phyloP scores from a whole-genome alignment of 2,113 vertebrate genomes.

The Guaruba guarouba region DNA sequence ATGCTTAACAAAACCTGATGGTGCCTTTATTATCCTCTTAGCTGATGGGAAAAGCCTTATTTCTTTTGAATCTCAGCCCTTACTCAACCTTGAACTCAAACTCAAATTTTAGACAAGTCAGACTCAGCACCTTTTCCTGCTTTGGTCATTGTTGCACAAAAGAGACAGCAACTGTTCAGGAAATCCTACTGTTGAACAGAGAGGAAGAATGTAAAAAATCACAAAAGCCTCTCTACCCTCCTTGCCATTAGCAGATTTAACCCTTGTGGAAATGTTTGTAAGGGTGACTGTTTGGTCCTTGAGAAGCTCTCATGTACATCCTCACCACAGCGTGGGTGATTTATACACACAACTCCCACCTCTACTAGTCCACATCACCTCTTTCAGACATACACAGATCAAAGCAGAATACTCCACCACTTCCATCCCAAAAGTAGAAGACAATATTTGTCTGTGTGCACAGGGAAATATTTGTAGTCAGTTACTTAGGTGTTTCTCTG shows the following conservation, averaged over 20 bases:
- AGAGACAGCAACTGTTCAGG: background rate
- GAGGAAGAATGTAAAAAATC: background rate
- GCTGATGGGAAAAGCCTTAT: background rate
- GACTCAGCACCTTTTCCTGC: background rate
- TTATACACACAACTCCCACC: background rate
- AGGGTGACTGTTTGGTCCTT: background rate
- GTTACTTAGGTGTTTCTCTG: background rate
- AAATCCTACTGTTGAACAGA: background rate
- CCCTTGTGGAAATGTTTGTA: background rate
- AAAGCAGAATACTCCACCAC: background rate
- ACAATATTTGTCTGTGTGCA: background rate
- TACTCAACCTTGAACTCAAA: background rate
- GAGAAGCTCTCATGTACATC: background rate
- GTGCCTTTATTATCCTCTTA: background rate
- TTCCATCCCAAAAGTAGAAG: background rate
- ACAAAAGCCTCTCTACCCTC: background rate
- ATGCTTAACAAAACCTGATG: background rate
- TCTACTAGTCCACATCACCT: background rate
- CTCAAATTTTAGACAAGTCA: background rate
- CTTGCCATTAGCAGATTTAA: background rate
- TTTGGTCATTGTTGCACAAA: background rate
- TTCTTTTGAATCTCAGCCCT: background rate
- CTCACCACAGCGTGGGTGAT: background rate
- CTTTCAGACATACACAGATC: background rate
- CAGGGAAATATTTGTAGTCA: background rate